Base-by-base conservation (phyloP, 1,140 invertebrate species). In the Hypothenemus hampei region DNA sequence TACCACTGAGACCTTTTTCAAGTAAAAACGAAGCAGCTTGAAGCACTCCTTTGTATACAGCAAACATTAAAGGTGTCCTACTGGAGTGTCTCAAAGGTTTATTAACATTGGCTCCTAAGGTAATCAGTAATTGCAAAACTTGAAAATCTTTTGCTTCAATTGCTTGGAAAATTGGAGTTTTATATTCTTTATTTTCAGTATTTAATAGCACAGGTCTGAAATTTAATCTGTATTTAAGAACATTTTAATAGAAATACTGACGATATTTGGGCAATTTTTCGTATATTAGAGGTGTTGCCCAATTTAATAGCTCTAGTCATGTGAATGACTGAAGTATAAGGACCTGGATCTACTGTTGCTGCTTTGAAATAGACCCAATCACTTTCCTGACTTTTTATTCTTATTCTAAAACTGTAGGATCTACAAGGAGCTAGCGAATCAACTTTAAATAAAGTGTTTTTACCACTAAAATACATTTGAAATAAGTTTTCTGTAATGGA, bases 1-100 rank as follows among this genome's bases (percentile, higher is more conserved):
- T 61, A 51, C 71, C 60, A n/a, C n/a, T n/a, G 22, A 72, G 72
- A 16, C 74, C 75, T 45, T 70, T 72, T 3, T 75, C 73, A 1
- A 77, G 43, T 11, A 78, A 61, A 6, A 74, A 44, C 11, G 69
- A 63, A 2, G 68, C 69, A 18, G 65, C 58, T 52, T 61, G 26
- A 3, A 76, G 57, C 10, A 60, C 40, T 36, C 62, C 60, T 20
- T 54, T 44, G 33, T 59, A 58, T 7, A 66, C 37, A 5, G 67
- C 65, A 31, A 62, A 33, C 61, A 69, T 67, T 33, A 70, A 53
- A 37, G 67, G 62, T 15, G 66, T 68, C 26, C 57, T 56, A 23
- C 54, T 52, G 18, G 41, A 60, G 22, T 47, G 36, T 29, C 57
- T 45, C 7, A 53, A 22, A 10, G 46, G 24, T 22, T 49, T 60